phyloP scores from a whole-genome alignment of 2,797 vertebrate species.

The Chanos chanos region DNA sequence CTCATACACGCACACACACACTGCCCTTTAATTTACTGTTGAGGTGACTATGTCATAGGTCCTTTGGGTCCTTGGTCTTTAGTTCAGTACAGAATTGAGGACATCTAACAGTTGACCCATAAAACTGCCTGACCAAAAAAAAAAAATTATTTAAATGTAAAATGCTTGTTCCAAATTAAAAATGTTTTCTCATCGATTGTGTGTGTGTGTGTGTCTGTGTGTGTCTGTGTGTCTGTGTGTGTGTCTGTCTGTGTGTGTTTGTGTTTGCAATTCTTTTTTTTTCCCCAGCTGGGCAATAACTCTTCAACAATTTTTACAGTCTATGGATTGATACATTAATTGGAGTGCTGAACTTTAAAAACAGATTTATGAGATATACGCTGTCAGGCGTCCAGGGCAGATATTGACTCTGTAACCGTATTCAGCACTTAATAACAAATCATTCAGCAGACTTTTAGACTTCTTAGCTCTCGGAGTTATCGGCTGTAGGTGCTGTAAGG shows the following conservation, averaged over 20 bases:
- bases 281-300: too few species aligned
- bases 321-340: conserved; percentile 32
- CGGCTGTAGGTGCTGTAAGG: too few species aligned
- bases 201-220: conserved; percentile 6
- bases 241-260: conserved; percentile 6
- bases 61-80: too few species aligned
- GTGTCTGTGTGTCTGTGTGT: not conserved
- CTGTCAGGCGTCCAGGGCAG: conserved; percentile 3
- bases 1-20: not conserved
- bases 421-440: conserved; percentile 38
- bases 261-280: not conserved
- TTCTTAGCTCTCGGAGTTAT: not conserved
- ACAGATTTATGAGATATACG: conserved; percentile 19
- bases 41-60: not conserved
- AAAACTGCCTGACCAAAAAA: not conserved
- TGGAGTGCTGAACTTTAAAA: conserved; percentile 29
- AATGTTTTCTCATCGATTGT: conserved; percentile 19
- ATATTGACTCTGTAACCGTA: conserved; percentile 24
- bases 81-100: too few species aligned
- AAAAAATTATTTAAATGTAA: not conserved
- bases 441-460: conserved; percentile 33
- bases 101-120: not conserved
- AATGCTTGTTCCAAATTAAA: conserved; percentile 13
- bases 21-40: not conserved
- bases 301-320: too few species aligned